Percentiles rank a stretch among this genome's conserved stretches.
Conservation (phyloP, 2,888 invertebrate species). For the Muschampia plurimacula region DNA sequence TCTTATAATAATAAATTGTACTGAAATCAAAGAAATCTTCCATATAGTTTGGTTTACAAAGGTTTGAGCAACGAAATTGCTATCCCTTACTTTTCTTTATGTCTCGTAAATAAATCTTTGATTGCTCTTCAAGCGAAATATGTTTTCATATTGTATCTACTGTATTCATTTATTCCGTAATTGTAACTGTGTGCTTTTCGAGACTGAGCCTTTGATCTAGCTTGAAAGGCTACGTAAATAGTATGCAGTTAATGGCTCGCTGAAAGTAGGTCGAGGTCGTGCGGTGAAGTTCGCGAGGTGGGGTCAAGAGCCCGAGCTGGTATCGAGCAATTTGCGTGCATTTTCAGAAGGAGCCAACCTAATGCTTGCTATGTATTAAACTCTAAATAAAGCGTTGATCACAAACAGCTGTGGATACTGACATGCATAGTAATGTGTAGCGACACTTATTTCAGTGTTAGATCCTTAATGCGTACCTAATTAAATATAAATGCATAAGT, state of each 20-base stretch:
- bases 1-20: too few species aligned
- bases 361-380: not conserved
- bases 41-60: too few species aligned
- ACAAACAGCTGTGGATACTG: not conserved
- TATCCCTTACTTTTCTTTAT: too few species aligned
- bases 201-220: conserved; percentile 24
- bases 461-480: too few species aligned
- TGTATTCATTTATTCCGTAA: not conserved
- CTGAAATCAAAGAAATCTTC: too few species aligned
- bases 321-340: not conserved
- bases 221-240: conserved; percentile 17
- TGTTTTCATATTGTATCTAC: not conserved
- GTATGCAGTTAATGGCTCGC: conserved; percentile 30
- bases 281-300: conserved; percentile 35
- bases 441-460: too few species aligned
- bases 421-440: not conserved
- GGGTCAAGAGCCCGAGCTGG: conserved; percentile 28
- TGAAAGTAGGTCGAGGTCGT: conserved; percentile 37
- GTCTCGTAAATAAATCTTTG: not conserved
- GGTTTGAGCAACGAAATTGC: too few species aligned
- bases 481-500: too few species aligned
- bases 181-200: not conserved
- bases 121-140: not conserved
- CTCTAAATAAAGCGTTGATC: not conserved
- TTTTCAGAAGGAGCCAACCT: conserved; percentile 3